Evolutionary conservation across 2,113 vertebrate genomes (phyloP).

Genomic region (Vombatus ursinus): DNA sequence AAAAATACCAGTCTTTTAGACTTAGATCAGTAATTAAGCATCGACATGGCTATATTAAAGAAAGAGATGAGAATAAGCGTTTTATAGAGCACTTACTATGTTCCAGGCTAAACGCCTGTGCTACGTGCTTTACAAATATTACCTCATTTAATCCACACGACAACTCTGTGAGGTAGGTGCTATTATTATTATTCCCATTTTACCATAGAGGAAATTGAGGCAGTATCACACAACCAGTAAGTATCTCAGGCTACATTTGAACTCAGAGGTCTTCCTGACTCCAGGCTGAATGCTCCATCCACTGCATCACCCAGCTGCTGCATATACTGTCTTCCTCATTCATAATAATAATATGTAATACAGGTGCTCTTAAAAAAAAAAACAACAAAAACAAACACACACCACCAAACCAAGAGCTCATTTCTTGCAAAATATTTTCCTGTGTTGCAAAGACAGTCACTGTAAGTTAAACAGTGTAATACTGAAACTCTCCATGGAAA

Average conservation of each 20-base stretch:
- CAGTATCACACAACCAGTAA: neutral
- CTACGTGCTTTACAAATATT: neutral
- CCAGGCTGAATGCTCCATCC: neutral
- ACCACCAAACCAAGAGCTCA: neutral
- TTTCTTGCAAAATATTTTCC: neutral
- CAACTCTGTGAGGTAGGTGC: neutral
- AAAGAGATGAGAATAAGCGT: neutral
- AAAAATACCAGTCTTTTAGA: neutral
- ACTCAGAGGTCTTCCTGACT: neutral
- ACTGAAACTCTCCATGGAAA: neutral
- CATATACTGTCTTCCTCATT: neutral
- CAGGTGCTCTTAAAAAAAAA: neutral
- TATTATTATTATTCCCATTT: neutral
- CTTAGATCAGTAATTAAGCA: neutral
- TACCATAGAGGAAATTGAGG: neutral
- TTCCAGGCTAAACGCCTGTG: neutral
- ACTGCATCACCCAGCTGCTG: neutral
- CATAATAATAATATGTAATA: neutral
- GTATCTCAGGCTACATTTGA: neutral
- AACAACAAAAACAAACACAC: no score
- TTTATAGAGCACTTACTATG: neutral
- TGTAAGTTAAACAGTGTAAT: neutral
- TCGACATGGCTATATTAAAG: neutral
- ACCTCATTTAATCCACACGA: neutral
- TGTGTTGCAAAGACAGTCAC: neutral